A percentile compares a stretch with the other conserved stretches of the same genome.
Evolutionary conservation across 2,888 invertebrate genomes (phyloP).

Genomic region (Apeira syringaria): DNA sequence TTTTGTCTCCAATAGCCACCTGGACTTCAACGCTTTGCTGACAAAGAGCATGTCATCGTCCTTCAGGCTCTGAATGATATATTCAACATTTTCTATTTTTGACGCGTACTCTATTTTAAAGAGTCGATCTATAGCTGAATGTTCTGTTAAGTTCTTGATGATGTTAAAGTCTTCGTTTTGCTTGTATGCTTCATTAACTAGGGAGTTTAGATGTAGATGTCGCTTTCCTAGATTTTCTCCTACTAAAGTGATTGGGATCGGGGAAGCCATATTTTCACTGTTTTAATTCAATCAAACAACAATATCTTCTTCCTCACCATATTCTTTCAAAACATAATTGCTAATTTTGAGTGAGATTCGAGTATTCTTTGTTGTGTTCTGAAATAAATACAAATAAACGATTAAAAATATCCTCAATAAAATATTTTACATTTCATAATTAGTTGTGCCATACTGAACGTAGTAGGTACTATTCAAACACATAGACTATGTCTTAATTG

Average conservation of each 20-base stretch:
- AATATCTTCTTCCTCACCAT: too few species aligned
- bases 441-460: too few species aligned
- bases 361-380: too few species aligned
- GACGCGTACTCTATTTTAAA: slow-evolving; percentile 65
- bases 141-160: slow-evolving; percentile 35
- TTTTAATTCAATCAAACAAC: too few species aligned
- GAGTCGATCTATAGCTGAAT: slow-evolving; percentile 49
- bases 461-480: too few species aligned
- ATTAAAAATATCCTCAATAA: too few species aligned
- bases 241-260: slow-evolving; percentile 40
- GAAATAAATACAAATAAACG: too few species aligned
- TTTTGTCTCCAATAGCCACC: slow-evolving; percentile 52
- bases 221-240: slow-evolving; percentile 52
- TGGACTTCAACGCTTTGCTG: slow-evolving; percentile 54
- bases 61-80: slow-evolving; percentile 52
- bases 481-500: too few species aligned
- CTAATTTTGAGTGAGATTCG: too few species aligned
- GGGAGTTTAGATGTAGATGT: slow-evolving; percentile 46
- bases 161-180: slow-evolving; percentile 12
- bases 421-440: too few species aligned
- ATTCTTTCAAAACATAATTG: too few species aligned
- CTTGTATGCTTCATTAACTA: slow-evolving; percentile 38
- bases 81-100: slow-evolving; percentile 49
- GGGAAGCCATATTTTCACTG: slow-evolving; percentile 37
- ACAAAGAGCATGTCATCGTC: slow-evolving; percentile 62